A percentile compares a stretch with the other conserved stretches of the same genome.
These are phyloP conservation scores for Gopherus evgoodei DNA, from an alignment of 2,113 vertebrate genomes.

Conservation along the genomic window DNA sequence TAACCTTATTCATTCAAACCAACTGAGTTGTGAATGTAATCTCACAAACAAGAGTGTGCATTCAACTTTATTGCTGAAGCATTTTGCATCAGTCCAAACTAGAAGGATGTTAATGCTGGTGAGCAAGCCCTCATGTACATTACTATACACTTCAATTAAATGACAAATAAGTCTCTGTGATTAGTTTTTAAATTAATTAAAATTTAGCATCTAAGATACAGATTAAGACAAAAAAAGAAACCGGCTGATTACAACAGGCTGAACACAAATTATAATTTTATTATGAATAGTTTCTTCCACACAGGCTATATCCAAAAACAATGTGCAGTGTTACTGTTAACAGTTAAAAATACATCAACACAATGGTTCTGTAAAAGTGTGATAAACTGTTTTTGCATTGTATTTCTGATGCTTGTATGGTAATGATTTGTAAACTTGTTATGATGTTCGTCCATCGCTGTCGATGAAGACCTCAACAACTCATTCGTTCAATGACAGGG, in stretches of 20 bases:
- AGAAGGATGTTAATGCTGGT: not conserved
- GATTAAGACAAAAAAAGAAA: not conserved
- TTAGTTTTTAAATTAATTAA: not conserved
- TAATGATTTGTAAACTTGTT: not conserved
- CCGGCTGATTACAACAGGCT: not conserved
- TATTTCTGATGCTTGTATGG: not conserved
- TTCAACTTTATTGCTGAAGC: not conserved
- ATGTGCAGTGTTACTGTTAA: not conserved
- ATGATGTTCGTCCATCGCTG: too few species aligned
- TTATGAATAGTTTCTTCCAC: not conserved
- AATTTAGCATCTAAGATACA: not conserved
- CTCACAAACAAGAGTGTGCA: not conserved
- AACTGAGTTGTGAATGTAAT: not conserved
- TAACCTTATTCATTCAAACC: not conserved
- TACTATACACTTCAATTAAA: not conserved
- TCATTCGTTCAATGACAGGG: too few species aligned
- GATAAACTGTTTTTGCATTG: not conserved
- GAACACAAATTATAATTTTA: not conserved
- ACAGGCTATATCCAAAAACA: not conserved
- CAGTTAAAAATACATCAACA: not conserved
- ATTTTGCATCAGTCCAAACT: not conserved
- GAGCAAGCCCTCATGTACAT: not conserved
- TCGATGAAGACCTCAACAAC: too few species aligned
- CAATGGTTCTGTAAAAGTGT: not conserved
- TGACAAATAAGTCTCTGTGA: not conserved